These are phyloP conservation scores for Pedetes capensis DNA, from an alignment of 2,113 vertebrate species.

Conservation along the genomic window DNA sequence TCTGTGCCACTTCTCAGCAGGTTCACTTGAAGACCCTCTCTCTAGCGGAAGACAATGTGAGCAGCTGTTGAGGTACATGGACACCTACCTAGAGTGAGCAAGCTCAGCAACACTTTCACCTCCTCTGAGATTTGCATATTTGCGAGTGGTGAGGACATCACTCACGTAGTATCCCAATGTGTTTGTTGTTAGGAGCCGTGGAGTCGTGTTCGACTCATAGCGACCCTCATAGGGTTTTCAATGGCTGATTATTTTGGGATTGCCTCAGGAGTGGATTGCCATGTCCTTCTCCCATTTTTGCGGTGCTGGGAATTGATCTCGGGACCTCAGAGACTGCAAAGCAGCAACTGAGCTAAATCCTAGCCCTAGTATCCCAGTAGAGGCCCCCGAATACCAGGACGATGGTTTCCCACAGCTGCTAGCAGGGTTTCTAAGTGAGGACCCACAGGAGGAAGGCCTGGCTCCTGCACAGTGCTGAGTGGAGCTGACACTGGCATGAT, in stretches of 20 bases:
- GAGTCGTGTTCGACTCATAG: no score
- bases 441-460: background rate
- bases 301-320: no score
- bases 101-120: background rate
- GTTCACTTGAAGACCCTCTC: background rate
- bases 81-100: background rate
- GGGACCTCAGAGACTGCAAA: no score
- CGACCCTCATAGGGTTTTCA: no score
- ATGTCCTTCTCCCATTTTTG: no score
- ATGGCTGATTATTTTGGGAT: no score
- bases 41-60: background rate
- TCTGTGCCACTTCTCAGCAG: background rate
- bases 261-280: no score
- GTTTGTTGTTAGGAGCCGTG: no score
- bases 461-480: background rate
- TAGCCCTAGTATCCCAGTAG: background rate
- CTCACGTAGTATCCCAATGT: background rate
- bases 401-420: background rate
- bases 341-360: no score
- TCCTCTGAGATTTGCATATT: background rate
- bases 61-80: background rate
- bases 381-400: background rate
- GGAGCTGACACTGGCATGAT: fast-evolving
- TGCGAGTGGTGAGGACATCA: background rate
- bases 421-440: background rate